Evolutionary conservation across 92 coral and sea anemone species (phyloP).

Genomic region (Nematostella vectensis): DNA sequence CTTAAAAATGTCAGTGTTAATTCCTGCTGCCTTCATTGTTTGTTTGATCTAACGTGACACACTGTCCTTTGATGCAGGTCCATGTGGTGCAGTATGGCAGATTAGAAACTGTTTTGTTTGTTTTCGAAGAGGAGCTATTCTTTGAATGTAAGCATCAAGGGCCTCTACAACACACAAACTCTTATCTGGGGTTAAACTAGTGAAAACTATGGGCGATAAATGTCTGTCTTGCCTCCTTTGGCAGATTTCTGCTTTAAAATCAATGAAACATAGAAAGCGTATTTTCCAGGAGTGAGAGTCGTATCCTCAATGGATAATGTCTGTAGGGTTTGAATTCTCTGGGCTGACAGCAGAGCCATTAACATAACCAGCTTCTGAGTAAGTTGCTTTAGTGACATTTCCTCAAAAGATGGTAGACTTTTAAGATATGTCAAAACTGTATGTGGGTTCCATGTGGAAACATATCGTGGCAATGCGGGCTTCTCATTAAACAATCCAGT

Average conservation of each 20-base stretch:
- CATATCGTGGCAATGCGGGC: constrained; percentile 27
- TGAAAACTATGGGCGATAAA: constrained; percentile 28
- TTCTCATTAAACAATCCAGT: constrained; percentile 34
- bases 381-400: constrained; percentile 27
- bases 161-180: constrained; percentile 23
- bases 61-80: constrained; percentile 48
- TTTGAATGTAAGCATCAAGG: constrained; percentile 24
- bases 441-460: constrained; percentile 34
- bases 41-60: constrained; percentile 39
- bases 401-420: constrained; percentile 8
- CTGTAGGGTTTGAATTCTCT: constrained; percentile 35
- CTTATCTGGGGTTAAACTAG: constrained; percentile 12
- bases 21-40: constrained; percentile 40
- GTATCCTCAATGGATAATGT: constrained; percentile 29
- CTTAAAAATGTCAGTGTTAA: constrained; percentile 33
- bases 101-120: constrained; percentile 36
- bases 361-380: constrained; percentile 30
- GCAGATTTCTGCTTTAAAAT: constrained; percentile 34
- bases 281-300: constrained; percentile 24
- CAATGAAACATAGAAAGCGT: constrained; percentile 17
- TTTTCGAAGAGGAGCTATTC: constrained; percentile 37
- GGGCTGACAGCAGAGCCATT: constrained; percentile 36
- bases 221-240: constrained; percentile 29
- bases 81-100: constrained; percentile 47
- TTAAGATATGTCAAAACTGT: constrained; percentile 10